phyloP scores from a whole-genome alignment of 2,797 vertebrate genomes.

The Chrosomus eos region DNA sequence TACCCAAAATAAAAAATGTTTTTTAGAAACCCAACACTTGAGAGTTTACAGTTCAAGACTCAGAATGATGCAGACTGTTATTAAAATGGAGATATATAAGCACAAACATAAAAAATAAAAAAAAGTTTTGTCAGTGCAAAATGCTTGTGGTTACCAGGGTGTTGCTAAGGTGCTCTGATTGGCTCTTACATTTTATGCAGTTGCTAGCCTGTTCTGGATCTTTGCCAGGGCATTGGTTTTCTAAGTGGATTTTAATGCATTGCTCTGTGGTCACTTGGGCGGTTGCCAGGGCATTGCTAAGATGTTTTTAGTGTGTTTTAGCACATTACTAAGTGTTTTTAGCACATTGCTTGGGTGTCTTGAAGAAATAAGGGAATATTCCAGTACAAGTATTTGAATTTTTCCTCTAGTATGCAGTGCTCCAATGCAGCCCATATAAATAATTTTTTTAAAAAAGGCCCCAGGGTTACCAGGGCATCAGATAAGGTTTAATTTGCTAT shows the following conservation, averaged over 20 bases:
- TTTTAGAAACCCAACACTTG: too few species aligned
- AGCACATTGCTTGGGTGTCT: not conserved
- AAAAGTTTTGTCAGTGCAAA: not conserved
- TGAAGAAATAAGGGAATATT: not conserved
- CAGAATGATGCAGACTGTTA: too few species aligned
- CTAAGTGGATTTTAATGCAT: not conserved
- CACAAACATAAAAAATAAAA: too few species aligned
- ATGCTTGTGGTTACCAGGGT: not conserved
- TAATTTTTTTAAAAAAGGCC: conserved; percentile 11
- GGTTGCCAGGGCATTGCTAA: not conserved
- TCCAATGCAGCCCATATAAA: not conserved
- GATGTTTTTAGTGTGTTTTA: not conserved
- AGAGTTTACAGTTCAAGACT: too few species aligned
- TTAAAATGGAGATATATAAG: too few species aligned
- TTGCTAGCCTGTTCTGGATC: not conserved
- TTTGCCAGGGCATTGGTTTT: not conserved
- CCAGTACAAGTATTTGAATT: not conserved
- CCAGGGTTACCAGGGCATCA: not conserved
- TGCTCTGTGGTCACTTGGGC: not conserved
- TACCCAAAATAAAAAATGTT: too few species aligned
- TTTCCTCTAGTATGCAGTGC: not conserved
- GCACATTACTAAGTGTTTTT: not conserved
- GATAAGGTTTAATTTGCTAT: conserved; percentile 10
- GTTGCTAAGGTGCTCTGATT: not conserved
- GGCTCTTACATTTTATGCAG: not conserved